These are phyloP conservation scores for Stramonita haemastoma DNA, from an alignment of 2,888 invertebrate species.

Conservation along the genomic window DNA sequence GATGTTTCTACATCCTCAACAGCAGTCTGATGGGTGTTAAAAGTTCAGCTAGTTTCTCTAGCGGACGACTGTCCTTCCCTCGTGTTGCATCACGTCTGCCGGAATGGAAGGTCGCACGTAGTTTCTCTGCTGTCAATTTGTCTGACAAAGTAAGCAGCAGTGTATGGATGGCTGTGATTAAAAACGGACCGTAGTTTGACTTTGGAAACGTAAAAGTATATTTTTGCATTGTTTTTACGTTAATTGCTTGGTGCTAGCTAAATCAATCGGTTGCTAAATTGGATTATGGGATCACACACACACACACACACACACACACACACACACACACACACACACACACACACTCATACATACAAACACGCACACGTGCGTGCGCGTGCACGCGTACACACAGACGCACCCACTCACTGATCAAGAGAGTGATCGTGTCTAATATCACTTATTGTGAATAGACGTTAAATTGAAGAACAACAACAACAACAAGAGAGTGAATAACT, in stretches of 20 bases:
- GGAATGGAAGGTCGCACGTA: conserved; percentile 25
- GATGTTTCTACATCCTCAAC: conserved; percentile 38
- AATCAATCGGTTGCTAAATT: neutral
- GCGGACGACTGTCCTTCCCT: conserved; percentile 7
- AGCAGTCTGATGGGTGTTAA: neutral
- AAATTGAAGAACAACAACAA: neutral
- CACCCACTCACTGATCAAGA: neutral
- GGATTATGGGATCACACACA: neutral
- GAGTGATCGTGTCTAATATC: neutral
- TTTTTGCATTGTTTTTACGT: neutral
- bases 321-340: neutral
- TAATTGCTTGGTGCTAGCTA: neutral
- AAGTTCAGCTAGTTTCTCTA: neutral
- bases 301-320: conserved; percentile 18
- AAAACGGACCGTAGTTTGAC: neutral
- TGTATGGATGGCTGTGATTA: neutral
- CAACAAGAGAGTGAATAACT: neutral
- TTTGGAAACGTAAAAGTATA: neutral
- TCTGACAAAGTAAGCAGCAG: neutral
- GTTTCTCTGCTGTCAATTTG: neutral
- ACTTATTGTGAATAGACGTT: neutral
- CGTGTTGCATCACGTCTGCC: neutral
- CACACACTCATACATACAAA: neutral
- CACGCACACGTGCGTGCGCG: neutral
- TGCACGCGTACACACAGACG: neutral